phyloP scores from a whole-genome alignment of 2,113 vertebrate species.

The Calyptommatus sinebrachiatus region DNA sequence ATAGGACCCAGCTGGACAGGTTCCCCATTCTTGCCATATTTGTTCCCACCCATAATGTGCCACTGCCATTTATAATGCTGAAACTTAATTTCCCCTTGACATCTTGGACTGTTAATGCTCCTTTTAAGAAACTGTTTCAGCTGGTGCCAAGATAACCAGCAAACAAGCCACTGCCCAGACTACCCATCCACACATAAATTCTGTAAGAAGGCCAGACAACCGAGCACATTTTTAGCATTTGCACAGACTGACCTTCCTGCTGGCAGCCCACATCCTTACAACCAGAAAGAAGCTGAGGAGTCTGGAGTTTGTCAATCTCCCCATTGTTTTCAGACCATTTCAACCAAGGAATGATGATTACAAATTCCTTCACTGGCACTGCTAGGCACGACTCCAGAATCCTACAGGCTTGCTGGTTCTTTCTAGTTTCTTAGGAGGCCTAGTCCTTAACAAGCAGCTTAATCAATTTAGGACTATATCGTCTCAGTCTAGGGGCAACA shows the following conservation, averaged over 20 bases:
- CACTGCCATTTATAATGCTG: neutral
- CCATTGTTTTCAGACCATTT: neutral
- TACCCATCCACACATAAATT: neutral
- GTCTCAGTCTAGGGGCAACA: neutral
- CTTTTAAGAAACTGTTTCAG: neutral
- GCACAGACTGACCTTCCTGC: neutral
- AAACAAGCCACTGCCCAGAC: neutral
- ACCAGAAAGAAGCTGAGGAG: neutral
- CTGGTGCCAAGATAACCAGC: neutral
- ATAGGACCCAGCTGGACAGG: neutral
- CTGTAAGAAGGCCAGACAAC: neutral
- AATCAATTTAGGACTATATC: neutral
- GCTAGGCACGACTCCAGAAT: neutral
- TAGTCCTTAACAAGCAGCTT: neutral
- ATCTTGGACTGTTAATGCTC: fast-evolving
- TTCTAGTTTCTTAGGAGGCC: neutral
- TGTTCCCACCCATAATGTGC: neutral
- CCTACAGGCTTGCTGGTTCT: neutral
- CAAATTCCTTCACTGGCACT: neutral
- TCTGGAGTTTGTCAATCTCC: neutral
- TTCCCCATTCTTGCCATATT: neutral
- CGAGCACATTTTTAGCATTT: neutral
- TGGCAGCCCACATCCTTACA: neutral
- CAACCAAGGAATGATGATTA: neutral
- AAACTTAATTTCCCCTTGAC: neutral